Percentiles rank a stretch among this genome's conserved stretches.
phyloP scores from a whole-genome alignment of 1,140 invertebrate species.

The Lepidotrigona ventralis region DNA sequence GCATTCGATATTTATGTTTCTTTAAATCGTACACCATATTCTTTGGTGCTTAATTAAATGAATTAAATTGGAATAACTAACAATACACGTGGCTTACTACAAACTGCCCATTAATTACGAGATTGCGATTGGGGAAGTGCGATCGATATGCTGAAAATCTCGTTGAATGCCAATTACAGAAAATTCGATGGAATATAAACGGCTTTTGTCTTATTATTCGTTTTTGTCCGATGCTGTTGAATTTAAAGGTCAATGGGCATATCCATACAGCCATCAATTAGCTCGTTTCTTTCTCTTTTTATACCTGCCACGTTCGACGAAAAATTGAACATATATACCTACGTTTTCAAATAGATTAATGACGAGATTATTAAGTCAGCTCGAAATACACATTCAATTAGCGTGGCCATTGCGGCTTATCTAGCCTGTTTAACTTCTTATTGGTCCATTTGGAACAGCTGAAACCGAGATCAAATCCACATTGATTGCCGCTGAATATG shows the following conservation, averaged over 20 bases:
- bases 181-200: not conserved
- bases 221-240: not conserved
- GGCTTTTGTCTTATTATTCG: not conserved
- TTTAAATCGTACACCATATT: too few species aligned
- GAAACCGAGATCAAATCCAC: too few species aligned
- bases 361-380: not conserved
- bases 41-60: too few species aligned
- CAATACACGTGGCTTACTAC: not conserved
- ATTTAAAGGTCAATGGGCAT: not conserved
- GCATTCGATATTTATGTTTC: too few species aligned
- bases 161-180: not conserved
- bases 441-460: not conserved
- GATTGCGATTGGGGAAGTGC: not conserved
- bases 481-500: too few species aligned
- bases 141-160: not conserved
- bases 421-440: not conserved
- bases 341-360: not conserved
- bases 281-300: not conserved
- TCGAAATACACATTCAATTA: constrained; percentile 1
- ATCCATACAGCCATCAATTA: not conserved
- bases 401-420: not conserved
- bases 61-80: not conserved
- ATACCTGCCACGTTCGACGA: not conserved
- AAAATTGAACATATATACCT: not conserved
- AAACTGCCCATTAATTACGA: not conserved